A percentile compares a stretch with the other conserved stretches of the same genome.
phyloP scores from a whole-genome alignment of 2,888 invertebrate genomes.

The Chymomyza fuscimana region DNA sequence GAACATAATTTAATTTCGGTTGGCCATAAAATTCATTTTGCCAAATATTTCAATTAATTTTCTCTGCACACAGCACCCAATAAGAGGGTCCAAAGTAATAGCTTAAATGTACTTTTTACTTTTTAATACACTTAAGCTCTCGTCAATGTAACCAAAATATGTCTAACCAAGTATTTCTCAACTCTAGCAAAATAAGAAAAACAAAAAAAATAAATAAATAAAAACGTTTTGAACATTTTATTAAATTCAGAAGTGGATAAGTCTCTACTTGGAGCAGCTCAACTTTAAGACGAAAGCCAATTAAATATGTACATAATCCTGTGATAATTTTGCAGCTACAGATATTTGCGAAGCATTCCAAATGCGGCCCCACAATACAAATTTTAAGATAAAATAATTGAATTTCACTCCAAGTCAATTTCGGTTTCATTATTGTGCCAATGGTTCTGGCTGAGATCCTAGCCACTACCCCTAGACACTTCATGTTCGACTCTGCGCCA shows the following conservation, averaged over 20 bases:
- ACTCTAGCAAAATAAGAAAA: neutral
- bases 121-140: constrained; percentile 54
- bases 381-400: constrained; percentile 1
- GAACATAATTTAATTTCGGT: neutral
- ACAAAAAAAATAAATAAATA: constrained; percentile 24
- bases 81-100: constrained; percentile 22
- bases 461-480: neutral
- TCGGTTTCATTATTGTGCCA: neutral
- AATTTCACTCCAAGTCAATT: constrained; percentile 13
- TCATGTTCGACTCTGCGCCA: neutral
- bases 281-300: neutral
- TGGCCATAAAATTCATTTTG: neutral
- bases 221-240: neutral
- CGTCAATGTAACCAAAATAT: neutral
- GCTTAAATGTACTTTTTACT: constrained; percentile 56
- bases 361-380: neutral
- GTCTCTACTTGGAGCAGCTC: neutral
- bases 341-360: neutral
- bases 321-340: neutral
- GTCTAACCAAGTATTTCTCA: neutral
- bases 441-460: neutral
- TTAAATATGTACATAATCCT: constrained; percentile 23
- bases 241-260: neutral
- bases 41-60: constrained; percentile 1
- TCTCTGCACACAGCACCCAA: constrained; percentile 2